phyloP scores from a whole-genome alignment of 2,797 vertebrate species.

The Benthosema pterotum region DNA sequence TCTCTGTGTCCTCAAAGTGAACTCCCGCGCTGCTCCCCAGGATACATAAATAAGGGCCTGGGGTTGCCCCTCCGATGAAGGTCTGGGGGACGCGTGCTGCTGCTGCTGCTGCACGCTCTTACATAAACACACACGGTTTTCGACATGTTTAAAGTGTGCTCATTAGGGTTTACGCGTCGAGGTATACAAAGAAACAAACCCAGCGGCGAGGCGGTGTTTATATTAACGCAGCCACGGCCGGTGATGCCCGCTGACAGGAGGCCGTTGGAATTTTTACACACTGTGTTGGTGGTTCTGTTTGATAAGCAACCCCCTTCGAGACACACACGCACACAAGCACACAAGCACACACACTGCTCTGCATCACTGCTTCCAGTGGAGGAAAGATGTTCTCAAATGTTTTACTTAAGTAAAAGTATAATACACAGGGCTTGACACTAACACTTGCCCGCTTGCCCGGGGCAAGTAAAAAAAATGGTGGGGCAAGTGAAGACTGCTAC shows the following conservation, averaged over 20 bases:
- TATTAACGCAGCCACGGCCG: conserved; percentile 9
- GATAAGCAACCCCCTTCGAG: conserved; percentile 14
- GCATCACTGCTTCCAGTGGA: conserved; percentile 10
- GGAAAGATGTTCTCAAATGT: no score
- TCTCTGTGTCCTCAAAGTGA: conserved; percentile 51
- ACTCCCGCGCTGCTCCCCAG: conserved; percentile 38
- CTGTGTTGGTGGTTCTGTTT: conserved; percentile 33
- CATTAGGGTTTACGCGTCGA: conserved; percentile 15
- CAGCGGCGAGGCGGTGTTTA: conserved; percentile 47
- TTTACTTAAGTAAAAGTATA: no score
- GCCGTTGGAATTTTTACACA: conserved; percentile 27
- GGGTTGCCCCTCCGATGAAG: conserved; percentile 45
- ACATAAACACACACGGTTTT: conserved; percentile 42
- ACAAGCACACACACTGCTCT: conserved; percentile 1
- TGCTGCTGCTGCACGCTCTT: conserved; percentile 52
- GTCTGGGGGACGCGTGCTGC: conserved; percentile 23
- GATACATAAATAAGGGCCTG: conserved; percentile 43
- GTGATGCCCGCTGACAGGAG: conserved; percentile 30
- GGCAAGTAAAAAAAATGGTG: no score
- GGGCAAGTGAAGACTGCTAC: no score
- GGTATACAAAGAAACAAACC: conserved; percentile 13
- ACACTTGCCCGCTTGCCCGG: no score
- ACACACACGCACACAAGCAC: no score
- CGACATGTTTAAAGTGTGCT: conserved; percentile 19
- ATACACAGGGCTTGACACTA: no score